These are phyloP conservation scores for Lasius fuliginosus DNA, from an alignment of 2,888 invertebrate species.

Conservation along the genomic window DNA sequence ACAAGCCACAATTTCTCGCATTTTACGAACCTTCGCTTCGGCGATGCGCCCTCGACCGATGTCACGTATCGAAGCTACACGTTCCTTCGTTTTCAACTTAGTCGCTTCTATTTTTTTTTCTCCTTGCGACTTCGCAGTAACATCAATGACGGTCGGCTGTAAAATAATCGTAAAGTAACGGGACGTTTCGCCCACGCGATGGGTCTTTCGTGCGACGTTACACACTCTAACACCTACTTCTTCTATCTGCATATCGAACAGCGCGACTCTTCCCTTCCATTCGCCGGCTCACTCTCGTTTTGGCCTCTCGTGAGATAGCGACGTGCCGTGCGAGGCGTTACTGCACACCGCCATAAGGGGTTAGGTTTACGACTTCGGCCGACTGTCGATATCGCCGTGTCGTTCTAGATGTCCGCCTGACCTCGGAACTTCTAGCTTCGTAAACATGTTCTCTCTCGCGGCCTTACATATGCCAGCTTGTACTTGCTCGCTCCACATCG, in stretches of 20 bases:
- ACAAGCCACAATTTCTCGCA: conserved; percentile 2
- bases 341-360: conserved; percentile 74
- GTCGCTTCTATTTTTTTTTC: conserved; percentile 33
- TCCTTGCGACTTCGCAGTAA: conserved; percentile 56
- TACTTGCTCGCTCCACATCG: conserved; percentile 18
- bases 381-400: conserved; percentile 74
- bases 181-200: conserved; percentile 77
- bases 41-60: conserved; percentile 3
- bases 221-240: conserved; percentile 76
- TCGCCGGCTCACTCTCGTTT: conserved; percentile 66
- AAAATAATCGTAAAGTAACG: conserved; percentile 80
- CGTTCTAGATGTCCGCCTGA: conserved; percentile 61
- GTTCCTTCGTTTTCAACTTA: conserved; percentile 20
- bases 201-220: conserved; percentile 67
- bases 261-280: conserved; percentile 60
- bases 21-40: conserved; percentile 23
- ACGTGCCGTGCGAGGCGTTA: conserved; percentile 67
- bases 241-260: conserved; percentile 76
- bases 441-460: conserved; percentile 41
- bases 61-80: conserved; percentile 37
- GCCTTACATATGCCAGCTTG: conserved; percentile 28
- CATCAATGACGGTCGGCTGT: conserved; percentile 60
- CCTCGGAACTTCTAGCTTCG: conserved; percentile 67
- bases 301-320: conserved; percentile 71
- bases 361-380: conserved; percentile 74